Percentiles rank a stretch among this genome's conserved stretches.
Conservation (phyloP, 2,797 vertebrate genomes). For the Aulostomus chinensis region DNA sequence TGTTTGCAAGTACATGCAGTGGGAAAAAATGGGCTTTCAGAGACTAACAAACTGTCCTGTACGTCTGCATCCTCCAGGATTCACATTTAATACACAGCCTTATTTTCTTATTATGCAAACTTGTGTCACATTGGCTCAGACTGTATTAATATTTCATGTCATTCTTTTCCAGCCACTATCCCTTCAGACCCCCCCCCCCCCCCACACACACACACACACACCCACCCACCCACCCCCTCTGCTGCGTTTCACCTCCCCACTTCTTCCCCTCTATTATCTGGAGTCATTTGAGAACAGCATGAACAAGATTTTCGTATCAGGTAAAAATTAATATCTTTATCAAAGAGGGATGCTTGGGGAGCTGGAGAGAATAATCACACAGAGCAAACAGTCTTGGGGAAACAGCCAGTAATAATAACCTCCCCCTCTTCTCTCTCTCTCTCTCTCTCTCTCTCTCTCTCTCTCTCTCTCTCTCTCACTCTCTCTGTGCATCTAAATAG, state of each 20-base stretch:
- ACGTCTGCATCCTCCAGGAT: neutral
- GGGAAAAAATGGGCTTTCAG: too few species aligned
- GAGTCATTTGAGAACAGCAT: constrained; percentile 70
- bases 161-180: constrained; percentile 38
- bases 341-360: constrained; percentile 62
- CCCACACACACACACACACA: constrained; percentile 34
- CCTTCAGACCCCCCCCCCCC: constrained; percentile 9
- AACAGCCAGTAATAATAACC: constrained; percentile 70
- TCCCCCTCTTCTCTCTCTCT: too few species aligned
- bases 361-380: constrained; percentile 75
- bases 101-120: constrained; percentile 57
- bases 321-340: constrained; percentile 80
- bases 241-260: constrained; percentile 25
- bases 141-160: constrained; percentile 68
- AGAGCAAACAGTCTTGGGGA: constrained; percentile 70
- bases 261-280: constrained; percentile 45
- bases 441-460: too few species aligned
- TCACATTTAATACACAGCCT: constrained; percentile 23
- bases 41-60: too few species aligned
- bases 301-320: constrained; percentile 79
- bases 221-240: constrained; percentile 10
- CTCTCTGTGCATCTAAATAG: constrained; percentile 61
- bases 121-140: constrained; percentile 43
- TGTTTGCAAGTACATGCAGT: too few species aligned
- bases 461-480: too few species aligned